A percentile compares a stretch with the other conserved stretches of the same genome.
Evolutionary conservation across 2,113 vertebrate genomes (phyloP).

Genomic region (human (Homo sapiens)): DNA sequence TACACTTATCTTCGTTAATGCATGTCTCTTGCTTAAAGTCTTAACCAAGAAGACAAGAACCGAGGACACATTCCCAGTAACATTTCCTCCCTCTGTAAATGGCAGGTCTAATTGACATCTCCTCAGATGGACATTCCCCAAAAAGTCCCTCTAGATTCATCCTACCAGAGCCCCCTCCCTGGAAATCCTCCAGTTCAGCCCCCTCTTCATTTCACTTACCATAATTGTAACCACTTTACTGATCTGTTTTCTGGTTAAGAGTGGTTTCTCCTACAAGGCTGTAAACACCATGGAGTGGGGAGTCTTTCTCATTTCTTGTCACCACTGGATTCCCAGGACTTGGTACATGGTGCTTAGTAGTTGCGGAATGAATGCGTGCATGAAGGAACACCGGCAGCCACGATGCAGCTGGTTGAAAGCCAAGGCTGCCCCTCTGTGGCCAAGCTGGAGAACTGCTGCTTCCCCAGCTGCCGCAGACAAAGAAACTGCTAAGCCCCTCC

Average conservation of each 20-base stretch:
- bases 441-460: constrained; percentile 19
- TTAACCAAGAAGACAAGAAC: no score
- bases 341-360: background rate
- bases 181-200: background rate
- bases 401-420: background rate
- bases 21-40: no score
- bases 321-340: background rate
- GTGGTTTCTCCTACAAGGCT: background rate
- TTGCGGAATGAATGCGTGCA: background rate
- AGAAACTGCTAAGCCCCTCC: background rate
- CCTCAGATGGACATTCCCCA: background rate
- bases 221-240: background rate
- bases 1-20: no score
- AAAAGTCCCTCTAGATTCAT: background rate
- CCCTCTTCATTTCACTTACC: background rate
- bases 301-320: background rate
- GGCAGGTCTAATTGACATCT: background rate
- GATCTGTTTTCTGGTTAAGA: background rate
- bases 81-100: background rate
- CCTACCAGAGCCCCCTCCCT: background rate
- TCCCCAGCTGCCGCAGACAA: background rate
- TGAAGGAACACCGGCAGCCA: background rate
- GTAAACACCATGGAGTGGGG: background rate
- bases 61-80: no score
- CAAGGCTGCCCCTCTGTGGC: constrained; percentile 53